Percentiles rank a stretch among this genome's conserved stretches.
Evolutionary conservation across 2,888 invertebrate species (phyloP).

Genomic region (Temnothorax unifasciatus): DNA sequence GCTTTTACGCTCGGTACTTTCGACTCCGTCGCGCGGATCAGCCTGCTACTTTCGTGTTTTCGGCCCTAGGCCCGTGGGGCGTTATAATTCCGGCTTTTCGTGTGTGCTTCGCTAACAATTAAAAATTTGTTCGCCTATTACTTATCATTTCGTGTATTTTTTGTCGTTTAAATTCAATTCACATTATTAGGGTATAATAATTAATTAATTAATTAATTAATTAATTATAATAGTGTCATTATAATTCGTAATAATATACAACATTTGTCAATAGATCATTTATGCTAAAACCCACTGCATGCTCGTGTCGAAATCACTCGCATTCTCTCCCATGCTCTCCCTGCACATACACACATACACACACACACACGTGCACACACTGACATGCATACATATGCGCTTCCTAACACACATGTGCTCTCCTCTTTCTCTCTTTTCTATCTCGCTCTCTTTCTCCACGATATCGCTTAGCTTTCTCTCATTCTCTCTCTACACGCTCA

Average conservation of each 20-base stretch:
- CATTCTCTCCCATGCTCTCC: slow-evolving; percentile 39
- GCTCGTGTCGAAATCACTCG: slow-evolving; percentile 77
- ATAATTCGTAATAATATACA: slow-evolving; percentile 86
- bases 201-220: slow-evolving; percentile 82
- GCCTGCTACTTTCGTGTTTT: slow-evolving; percentile 35
- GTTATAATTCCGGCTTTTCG: slow-evolving; percentile 55
- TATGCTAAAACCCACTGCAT: slow-evolving; percentile 85
- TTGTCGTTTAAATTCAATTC: slow-evolving; percentile 84
- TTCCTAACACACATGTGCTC: neutral
- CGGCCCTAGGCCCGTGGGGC: slow-evolving; percentile 46
- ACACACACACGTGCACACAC: neutral
- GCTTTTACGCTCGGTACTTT: neutral
- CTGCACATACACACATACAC: too few species aligned
- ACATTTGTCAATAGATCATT: slow-evolving; percentile 86
- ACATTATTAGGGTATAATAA: slow-evolving; percentile 86
- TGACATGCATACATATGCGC: slow-evolving; percentile 1
- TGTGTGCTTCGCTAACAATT: slow-evolving; percentile 81
- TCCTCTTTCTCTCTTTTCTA: slow-evolving; percentile 24
- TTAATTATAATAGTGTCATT: slow-evolving; percentile 86
- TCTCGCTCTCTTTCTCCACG: slow-evolving; percentile 26
- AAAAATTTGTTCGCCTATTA: slow-evolving; percentile 84
- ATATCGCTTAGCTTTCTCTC: slow-evolving; percentile 22
- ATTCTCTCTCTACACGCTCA: slow-evolving; percentile 51
- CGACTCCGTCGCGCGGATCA: slow-evolving; percentile 45
- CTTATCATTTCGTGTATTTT: slow-evolving; percentile 82